A percentile compares a stretch with the other conserved stretches of the same genome.
These are phyloP conservation scores for Oithona nana DNA, from an alignment of 2,888 invertebrate species.

Conservation along the genomic window DNA sequence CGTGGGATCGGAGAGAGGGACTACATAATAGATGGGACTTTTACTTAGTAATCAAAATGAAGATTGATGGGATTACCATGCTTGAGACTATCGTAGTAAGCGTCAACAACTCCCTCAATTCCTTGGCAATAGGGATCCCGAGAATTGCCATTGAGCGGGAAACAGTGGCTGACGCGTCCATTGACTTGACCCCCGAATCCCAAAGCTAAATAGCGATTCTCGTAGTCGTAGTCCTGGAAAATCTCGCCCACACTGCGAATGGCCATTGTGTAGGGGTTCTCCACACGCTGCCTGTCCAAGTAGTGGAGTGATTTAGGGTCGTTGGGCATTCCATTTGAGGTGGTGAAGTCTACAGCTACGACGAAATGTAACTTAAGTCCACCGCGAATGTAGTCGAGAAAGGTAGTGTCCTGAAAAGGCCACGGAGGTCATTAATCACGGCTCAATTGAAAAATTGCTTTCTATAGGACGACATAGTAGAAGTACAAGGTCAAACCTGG, in stretches of 20 bases:
- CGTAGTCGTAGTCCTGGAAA: constrained; percentile 31
- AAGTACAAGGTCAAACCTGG: too few species aligned
- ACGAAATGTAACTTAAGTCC: constrained; percentile 28
- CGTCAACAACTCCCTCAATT: constrained; percentile 30
- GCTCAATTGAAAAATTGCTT: too few species aligned
- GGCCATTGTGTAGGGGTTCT: constrained; percentile 31
- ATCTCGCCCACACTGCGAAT: constrained; percentile 30
- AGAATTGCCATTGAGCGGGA: constrained; percentile 26
- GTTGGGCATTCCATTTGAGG: constrained; percentile 26
- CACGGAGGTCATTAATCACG: too few species aligned
- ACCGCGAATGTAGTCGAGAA: constrained; percentile 34
- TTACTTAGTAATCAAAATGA: neutral
- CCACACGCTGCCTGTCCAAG: constrained; percentile 22
- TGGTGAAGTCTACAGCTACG: constrained; percentile 27
- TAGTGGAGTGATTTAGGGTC: constrained; percentile 30
- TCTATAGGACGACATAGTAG: too few species aligned
- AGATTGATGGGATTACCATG: constrained; percentile 21
- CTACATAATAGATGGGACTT: neutral
- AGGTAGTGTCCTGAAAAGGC: constrained; percentile 23
- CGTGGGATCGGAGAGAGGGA: constrained; percentile 35
- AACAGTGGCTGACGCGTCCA: constrained; percentile 33
- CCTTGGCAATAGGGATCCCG: constrained; percentile 30
- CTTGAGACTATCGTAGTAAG: constrained; percentile 30
- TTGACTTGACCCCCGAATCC: constrained; percentile 32
- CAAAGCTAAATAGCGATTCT: constrained; percentile 32